Evolutionary conservation across 2,888 invertebrate genomes (phyloP), one percentile per base, ranked within the genome.

Genomic region (Spodoptera littoralis): DNA sequence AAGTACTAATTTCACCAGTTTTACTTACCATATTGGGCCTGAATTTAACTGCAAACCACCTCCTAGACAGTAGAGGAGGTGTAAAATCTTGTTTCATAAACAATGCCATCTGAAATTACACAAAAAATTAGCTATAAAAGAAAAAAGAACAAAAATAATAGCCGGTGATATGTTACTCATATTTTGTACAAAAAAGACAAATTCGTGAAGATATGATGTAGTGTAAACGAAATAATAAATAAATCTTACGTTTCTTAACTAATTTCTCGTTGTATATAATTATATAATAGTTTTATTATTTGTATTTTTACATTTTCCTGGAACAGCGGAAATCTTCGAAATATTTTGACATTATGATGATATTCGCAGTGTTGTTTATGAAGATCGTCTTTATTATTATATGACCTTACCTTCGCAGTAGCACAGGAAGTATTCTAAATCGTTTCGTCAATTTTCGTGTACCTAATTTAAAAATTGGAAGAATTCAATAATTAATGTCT

Each of bases 11-110:
- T 13, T 45, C 4, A 13, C 13, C 12, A 27, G 1, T 11, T 5
- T 6, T 9, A 65, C 80, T 84, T 77, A 94, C 94, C 90, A 93
- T 90, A 70, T 94, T 94, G 0, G 92, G 93, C 41, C 93, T 89
- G 51, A 90, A 90, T 70, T 92, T 91, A n/a, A 92, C 87, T 0
- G 90, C 87, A 3, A 94, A 69, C 94, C 94, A 94, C 88, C 83
- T 88, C 55, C 86, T 87, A 0, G 94, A 93, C 0, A 94, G 76
- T 1, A 93, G 27, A 0, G 92, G 91, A 0, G 94, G 93, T 0
- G 81, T 79, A 63, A 94, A 94, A 46, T 94, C 93, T 74, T 92
- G 93, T 63, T 94, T 94, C 81, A 89, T 83, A 58, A 91, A 93
- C 41, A 93, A 63, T 6, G 94, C 90, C 94, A 94, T 94, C 92